These are phyloP conservation scores for Dinomys branickii DNA, from an alignment of 2,113 vertebrate genomes.

Conservation along the genomic window DNA sequence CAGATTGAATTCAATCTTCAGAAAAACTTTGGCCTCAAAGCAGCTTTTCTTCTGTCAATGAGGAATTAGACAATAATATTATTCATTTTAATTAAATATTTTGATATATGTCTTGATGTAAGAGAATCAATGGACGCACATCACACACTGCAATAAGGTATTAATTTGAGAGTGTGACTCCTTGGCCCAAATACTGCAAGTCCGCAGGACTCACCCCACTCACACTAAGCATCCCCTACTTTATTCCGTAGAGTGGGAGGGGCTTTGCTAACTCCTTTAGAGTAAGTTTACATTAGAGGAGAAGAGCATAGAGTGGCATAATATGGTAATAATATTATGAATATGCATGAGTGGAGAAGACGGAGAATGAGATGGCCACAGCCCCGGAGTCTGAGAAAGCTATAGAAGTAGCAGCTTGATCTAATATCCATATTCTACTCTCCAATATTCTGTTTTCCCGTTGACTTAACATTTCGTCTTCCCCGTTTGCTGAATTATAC, in stretches of 20 bases:
- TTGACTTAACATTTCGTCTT: neutral
- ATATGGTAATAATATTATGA: neutral
- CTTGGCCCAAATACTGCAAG: neutral
- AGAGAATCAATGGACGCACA: neutral
- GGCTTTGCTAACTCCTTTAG: neutral
- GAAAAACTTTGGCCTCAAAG: neutral
- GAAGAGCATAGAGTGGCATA: too few species aligned
- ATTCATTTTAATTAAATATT: neutral
- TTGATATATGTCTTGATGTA: neutral
- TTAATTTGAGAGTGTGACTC: neutral
- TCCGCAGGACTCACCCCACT: neutral
- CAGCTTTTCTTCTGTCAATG: neutral
- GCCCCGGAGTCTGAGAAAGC: neutral
- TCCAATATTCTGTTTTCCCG: neutral
- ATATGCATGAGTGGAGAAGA: rapidly evolving
- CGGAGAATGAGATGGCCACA: neutral
- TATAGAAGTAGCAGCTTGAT: too few species aligned
- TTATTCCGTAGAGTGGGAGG: neutral
- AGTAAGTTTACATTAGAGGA: neutral
- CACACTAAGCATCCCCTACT: neutral
- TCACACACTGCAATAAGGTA: rapidly evolving
- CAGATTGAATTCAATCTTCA: neutral
- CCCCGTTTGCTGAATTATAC: neutral
- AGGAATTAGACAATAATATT: neutral
- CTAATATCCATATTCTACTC: too few species aligned